Evolutionary conservation across 2,888 invertebrate species (phyloP), one percentile per base, ranked within the genome.

Genomic region (Crematogaster levior): DNA sequence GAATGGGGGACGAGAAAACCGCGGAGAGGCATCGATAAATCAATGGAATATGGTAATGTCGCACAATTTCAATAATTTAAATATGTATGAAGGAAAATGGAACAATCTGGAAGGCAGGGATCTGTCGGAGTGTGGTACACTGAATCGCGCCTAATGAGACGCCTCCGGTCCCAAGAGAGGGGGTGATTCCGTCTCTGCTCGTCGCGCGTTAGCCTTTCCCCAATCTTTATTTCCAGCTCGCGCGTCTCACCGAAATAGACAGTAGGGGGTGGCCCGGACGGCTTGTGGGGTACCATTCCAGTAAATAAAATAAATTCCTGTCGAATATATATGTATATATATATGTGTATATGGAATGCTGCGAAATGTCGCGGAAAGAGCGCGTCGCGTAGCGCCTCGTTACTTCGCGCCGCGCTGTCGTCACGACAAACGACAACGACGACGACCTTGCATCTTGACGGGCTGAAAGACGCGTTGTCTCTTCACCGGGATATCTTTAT

Each of bases 11-110:
- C 30, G 83, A 85, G 86, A 85, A 84, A 85, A 84, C 82, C 63
- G 89, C 88, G 87, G 87, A 90, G 91, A 92, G 91, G 91, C 92
- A 92, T 91, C 93, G 93, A 94, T 94, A 93, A 94, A 94, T 93
- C 93, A 94, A 93, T 93, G 92, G 92, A 93, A 92, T 93, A 94
- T 93, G 94, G 93, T 93, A 94, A 93, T 94, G 89, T 85, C 83
- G 83, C 89, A 65, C 63, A 91, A 93, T 93, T 93, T 93, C 93
- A 93, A 94, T 93, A 93, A 93, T 93, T 93, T 93, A 93, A 94
- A 94, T 94, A 94, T 93, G 93, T 93, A 94, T 94, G 93, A 93
- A 93, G 93, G 92, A 93, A 93, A 93, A 93, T 93, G 93, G 93
- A 93, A 93, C 93, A 93, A 93, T 93, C 92, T 91, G 92, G 92